Evolutionary conservation across 2,888 invertebrate species (phyloP).

Genomic region (Eupeodes luniger): DNA sequence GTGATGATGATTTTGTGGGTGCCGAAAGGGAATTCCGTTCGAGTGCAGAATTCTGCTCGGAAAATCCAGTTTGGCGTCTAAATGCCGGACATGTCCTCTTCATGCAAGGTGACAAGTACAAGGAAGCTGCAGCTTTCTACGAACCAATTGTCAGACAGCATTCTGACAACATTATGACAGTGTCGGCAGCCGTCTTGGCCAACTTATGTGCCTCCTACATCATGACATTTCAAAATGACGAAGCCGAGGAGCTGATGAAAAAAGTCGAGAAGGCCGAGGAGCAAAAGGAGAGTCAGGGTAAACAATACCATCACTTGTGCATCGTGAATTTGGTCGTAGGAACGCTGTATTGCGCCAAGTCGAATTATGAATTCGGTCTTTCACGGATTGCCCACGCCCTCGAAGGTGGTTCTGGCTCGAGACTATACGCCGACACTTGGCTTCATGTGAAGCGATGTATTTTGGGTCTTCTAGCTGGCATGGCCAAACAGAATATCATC

Average conservation of each 20-base stretch:
- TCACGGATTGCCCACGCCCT: slow-evolving; percentile 98
- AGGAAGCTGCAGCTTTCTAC: slow-evolving; percentile 98
- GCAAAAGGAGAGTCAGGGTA: slow-evolving; percentile 92
- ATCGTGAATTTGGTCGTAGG: slow-evolving; percentile 99
- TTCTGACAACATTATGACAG: slow-evolving; percentile 93
- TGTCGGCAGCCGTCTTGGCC: slow-evolving; percentile 98
- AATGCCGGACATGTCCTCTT: slow-evolving; percentile 99
- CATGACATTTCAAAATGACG: slow-evolving; percentile 99
- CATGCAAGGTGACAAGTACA: slow-evolving; percentile 99
- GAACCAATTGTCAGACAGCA: slow-evolving; percentile 98
- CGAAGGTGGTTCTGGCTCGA: slow-evolving; percentile 84
- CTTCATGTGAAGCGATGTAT: slow-evolving; percentile 98
- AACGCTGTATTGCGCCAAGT: slow-evolving; percentile 98
- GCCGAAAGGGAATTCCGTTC: slow-evolving; percentile 98
- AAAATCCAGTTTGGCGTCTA: slow-evolving; percentile 97
- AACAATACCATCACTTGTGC: slow-evolving; percentile 97
- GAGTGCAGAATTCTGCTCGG: slow-evolving; percentile 98
- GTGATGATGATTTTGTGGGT: slow-evolving; percentile 96
- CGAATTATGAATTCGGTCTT: slow-evolving; percentile 99
- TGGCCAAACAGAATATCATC: slow-evolving; percentile 93
- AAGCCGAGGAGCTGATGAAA: slow-evolving; percentile 99
- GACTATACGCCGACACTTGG: slow-evolving; percentile 99
- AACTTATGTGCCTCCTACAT: slow-evolving; percentile 99
- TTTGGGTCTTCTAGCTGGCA: slow-evolving; percentile 92
- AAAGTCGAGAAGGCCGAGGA: slow-evolving; percentile 99